A percentile compares a stretch with the other conserved stretches of the same genome.
Evolutionary conservation across 2,113 vertebrate genomes (phyloP).

Genomic region (Amphilophus citrinellus): DNA sequence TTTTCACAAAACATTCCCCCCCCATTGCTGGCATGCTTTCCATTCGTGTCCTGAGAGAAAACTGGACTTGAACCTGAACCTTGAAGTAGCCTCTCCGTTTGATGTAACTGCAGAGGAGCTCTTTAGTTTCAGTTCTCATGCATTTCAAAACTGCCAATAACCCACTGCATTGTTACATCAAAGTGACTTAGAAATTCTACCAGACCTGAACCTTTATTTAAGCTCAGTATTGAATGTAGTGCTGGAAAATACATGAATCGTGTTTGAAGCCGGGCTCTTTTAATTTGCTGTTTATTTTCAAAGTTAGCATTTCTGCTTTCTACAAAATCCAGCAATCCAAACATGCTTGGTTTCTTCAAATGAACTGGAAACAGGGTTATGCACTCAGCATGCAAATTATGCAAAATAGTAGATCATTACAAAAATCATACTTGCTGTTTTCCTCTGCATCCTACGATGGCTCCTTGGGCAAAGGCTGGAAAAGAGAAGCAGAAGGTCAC

Average conservation of each 20-base stretch:
- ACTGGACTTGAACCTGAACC: not conserved
- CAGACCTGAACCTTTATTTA: not conserved
- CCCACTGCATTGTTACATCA: conserved; percentile 41
- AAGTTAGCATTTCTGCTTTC: conserved; percentile 5
- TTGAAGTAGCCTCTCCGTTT: conserved; percentile 43
- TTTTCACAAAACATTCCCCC: not conserved
- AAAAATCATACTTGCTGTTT: conserved; percentile 62
- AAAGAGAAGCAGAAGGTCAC: conserved; percentile 63
- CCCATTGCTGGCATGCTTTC: not conserved
- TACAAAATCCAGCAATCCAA: not conserved
- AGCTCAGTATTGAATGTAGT: not conserved
- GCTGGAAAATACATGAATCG: conserved; percentile 16
- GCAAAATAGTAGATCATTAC: not conserved
- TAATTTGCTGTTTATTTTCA: not conserved
- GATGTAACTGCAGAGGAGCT: conserved; percentile 37
- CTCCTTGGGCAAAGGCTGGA: conserved; percentile 85
- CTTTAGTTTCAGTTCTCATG: conserved; percentile 36
- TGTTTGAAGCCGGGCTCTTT: not conserved
- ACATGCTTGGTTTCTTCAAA: not conserved
- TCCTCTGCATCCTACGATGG: conserved; percentile 80
- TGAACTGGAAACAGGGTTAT: conserved; percentile 5
- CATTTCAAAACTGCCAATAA: conserved; percentile 36
- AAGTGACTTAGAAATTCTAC: conserved; percentile 29
- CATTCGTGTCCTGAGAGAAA: conserved; percentile 17
- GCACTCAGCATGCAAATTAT: conserved; percentile 20